phyloP scores from a whole-genome alignment of 2,113 vertebrate species.

The Limnothrissa miodon region DNA sequence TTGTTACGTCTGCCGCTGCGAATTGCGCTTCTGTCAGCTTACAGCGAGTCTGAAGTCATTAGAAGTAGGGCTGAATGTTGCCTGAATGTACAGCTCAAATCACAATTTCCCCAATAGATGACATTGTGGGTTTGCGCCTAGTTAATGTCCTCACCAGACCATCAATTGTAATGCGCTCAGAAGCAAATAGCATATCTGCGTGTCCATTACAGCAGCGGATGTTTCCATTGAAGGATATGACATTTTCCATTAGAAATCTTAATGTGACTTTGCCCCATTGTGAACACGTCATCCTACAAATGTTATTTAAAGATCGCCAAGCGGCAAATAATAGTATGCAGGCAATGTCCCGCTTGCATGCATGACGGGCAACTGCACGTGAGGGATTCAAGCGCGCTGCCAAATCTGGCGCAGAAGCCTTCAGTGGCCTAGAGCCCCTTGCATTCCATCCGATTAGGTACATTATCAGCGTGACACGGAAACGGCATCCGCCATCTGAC shows the following conservation, averaged over 20 bases:
- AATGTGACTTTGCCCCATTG: background rate
- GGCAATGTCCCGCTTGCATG: background rate
- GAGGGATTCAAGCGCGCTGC: background rate
- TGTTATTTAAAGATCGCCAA: background rate
- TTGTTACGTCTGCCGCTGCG: conserved; percentile 54
- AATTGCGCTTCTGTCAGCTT: conserved; percentile 33
- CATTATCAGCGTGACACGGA: background rate
- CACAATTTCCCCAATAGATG: background rate
- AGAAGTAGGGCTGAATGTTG: background rate
- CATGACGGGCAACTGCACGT: background rate
- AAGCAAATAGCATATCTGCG: background rate
- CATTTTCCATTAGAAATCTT: conserved; percentile 12
- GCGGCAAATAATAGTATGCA: background rate
- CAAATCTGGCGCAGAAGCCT: background rate
- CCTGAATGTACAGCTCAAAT: background rate
- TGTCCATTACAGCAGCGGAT: background rate
- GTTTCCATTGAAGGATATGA: background rate
- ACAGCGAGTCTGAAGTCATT: conserved; percentile 1
- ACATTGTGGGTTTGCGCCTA: conserved; percentile 23
- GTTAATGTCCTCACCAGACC: conserved; percentile 55
- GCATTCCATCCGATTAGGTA: background rate
- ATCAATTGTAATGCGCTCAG: conserved; percentile 33
- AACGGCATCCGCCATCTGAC: background rate
- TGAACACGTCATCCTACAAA: background rate
- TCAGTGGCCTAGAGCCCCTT: background rate